A percentile compares a stretch with the other conserved stretches of the same genome.
phyloP scores from a whole-genome alignment of 2,113 vertebrate species.

The Oryzias javanicus region DNA sequence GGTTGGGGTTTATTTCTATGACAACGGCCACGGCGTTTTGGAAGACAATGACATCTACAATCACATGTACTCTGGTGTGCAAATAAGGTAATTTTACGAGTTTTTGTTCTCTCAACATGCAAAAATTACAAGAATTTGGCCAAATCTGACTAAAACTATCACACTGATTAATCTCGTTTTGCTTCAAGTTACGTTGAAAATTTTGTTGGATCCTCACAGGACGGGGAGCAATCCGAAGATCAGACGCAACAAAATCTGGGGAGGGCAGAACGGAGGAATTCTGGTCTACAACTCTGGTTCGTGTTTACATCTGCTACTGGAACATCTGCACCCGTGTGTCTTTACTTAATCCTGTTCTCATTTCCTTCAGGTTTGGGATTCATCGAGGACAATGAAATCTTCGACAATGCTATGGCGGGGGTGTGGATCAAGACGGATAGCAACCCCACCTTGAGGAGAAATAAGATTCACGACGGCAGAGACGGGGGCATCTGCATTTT shows the following conservation, averaged over 20 bases:
- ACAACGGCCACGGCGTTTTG: slow-evolving; percentile 97
- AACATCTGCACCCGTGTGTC: background rate
- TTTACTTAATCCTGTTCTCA: background rate
- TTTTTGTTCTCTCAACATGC: background rate
- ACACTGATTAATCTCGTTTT: background rate
- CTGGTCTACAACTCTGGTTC: slow-evolving; percentile 98
- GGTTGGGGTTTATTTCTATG: slow-evolving; percentile 99
- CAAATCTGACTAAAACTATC: background rate
- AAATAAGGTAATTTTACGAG: slow-evolving; percentile 86
- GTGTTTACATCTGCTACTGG: background rate
- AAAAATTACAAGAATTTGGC: background rate
- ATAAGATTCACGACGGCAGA: slow-evolving; percentile 98
- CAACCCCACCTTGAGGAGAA: slow-evolving; percentile 97
- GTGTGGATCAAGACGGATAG: slow-evolving; percentile 99
- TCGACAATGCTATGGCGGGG: slow-evolving; percentile 99
- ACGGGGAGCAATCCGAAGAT: slow-evolving; percentile 99
- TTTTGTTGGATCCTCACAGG: slow-evolving; percentile 65
- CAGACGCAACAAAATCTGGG: slow-evolving; percentile 99
- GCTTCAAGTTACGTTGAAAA: background rate
- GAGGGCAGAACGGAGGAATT: slow-evolving; percentile 98
- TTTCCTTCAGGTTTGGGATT: slow-evolving; percentile 88
- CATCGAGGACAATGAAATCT: slow-evolving; percentile 99
- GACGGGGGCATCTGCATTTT: slow-evolving; percentile 99
- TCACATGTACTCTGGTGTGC: slow-evolving; percentile 99
- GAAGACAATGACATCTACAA: slow-evolving; percentile 99